A percentile compares a stretch with the other conserved stretches of the same genome.
phyloP scores from a whole-genome alignment of 1,140 invertebrate species.

The Heliconius hermathena region DNA sequence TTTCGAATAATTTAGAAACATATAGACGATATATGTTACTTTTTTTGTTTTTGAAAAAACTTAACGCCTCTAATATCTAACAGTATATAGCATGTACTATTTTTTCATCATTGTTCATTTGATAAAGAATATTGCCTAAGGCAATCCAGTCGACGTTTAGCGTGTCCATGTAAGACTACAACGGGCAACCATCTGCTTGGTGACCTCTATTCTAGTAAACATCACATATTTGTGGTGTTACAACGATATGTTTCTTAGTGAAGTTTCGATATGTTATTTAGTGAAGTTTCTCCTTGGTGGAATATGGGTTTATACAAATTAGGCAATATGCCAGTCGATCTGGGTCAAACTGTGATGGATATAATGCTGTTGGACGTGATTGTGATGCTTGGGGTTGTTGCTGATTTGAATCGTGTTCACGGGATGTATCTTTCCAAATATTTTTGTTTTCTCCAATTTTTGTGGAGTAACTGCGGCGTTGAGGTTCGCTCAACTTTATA shows the following conservation, averaged over 20 bases:
- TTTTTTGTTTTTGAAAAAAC: too few species aligned
- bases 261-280: background rate
- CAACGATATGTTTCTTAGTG: background rate
- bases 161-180: constrained; percentile 7
- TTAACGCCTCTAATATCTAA: too few species aligned
- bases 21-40: too few species aligned
- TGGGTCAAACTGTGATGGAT: constrained; percentile 57
- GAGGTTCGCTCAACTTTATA: too few species aligned
- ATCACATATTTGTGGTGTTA: constrained; percentile 35
- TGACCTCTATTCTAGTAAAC: constrained; percentile 22
- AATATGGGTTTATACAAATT: constrained; percentile 72
- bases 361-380: constrained; percentile 13
- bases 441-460: too few species aligned
- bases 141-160: background rate
- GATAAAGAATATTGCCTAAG: background rate
- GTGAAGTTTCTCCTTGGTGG: background rate
- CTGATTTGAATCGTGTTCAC: too few species aligned
- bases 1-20: too few species aligned
- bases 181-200: constrained; percentile 24
- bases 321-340: constrained; percentile 70
- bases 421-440: too few species aligned
- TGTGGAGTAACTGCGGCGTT: too few species aligned
- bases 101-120: background rate
- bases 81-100: too few species aligned
- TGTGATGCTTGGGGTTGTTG: background rate